These are phyloP conservation scores for Lethenteron reissneri DNA, from an alignment of 2,113 vertebrate genomes.

Conservation along the genomic window DNA sequence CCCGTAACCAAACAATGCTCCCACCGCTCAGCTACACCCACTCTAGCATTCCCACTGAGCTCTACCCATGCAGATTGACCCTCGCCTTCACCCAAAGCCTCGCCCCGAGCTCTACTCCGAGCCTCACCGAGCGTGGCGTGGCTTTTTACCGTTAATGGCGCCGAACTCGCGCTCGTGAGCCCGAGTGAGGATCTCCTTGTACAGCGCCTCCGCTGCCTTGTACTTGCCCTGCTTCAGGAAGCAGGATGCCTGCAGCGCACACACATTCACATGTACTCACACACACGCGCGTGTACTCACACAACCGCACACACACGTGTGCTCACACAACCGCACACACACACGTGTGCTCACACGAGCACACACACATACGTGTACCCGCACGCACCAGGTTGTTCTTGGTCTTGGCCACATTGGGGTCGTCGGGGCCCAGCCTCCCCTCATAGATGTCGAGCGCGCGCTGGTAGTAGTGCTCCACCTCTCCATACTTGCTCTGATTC, in stretches of 20 bases:
- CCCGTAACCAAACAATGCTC: no score
- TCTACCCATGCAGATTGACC: no score
- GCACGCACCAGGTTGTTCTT: constrained; percentile 36
- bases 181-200: constrained; percentile 57
- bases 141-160: constrained; percentile 44
- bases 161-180: constrained; percentile 64
- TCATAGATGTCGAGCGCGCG: constrained; percentile 25
- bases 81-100: no score
- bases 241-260: constrained; percentile 35
- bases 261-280: not conserved
- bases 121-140: no score
- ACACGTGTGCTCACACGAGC: no score
- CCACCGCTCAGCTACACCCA: no score
- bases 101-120: no score
- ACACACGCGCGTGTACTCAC: constrained; percentile 38
- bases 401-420: constrained; percentile 46
- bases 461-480: constrained; percentile 24
- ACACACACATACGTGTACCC: not conserved
- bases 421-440: constrained; percentile 19
- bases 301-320: constrained; percentile 30
- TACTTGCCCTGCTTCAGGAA: constrained; percentile 68
- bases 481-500: constrained; percentile 26
- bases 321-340: no score
- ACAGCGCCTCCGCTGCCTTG: constrained; percentile 44
- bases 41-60: no score